Evolutionary conservation across 2,113 vertebrate genomes (phyloP).

Genomic region (Mesembrinibis cayennensis): DNA sequence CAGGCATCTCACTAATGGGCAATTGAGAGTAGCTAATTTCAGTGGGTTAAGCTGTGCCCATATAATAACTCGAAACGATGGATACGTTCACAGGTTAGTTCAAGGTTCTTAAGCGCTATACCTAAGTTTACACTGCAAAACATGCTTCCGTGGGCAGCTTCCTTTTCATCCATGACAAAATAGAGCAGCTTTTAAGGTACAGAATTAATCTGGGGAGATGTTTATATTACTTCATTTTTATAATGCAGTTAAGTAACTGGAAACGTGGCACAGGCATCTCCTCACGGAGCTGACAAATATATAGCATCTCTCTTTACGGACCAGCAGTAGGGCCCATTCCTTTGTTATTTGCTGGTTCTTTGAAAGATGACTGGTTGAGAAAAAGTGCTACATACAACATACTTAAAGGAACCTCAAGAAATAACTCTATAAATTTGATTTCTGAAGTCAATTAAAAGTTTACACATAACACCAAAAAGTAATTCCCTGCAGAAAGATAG

Average conservation of each 20-base stretch:
- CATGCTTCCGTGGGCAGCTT: not conserved
- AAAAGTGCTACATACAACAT: not conserved
- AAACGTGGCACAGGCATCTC: not conserved
- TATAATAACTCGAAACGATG: not conserved
- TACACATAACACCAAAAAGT: not conserved
- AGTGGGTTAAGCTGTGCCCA: not conserved
- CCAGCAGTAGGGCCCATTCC: not conserved
- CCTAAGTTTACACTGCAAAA: not conserved
- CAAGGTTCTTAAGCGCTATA: not conserved
- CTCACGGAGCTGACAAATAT: not conserved
- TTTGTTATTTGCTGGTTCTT: not conserved
- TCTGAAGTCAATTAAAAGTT: not conserved
- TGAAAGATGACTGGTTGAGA: not conserved
- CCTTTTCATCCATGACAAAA: not conserved
- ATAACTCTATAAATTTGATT: not conserved
- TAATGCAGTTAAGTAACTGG: not conserved
- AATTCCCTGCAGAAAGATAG: not conserved
- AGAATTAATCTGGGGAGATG: not conserved
- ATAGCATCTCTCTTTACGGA: not conserved
- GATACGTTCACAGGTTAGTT: not conserved
- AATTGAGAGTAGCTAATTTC: not conserved
- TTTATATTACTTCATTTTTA: not conserved
- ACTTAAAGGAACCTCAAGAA: not conserved
- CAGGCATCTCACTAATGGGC: not conserved
- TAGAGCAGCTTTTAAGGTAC: not conserved